A percentile compares a stretch with the other conserved stretches of the same genome.
Conservation (phyloP, 2,113 vertebrate species). For the Pyxicephalus adspersus region DNA sequence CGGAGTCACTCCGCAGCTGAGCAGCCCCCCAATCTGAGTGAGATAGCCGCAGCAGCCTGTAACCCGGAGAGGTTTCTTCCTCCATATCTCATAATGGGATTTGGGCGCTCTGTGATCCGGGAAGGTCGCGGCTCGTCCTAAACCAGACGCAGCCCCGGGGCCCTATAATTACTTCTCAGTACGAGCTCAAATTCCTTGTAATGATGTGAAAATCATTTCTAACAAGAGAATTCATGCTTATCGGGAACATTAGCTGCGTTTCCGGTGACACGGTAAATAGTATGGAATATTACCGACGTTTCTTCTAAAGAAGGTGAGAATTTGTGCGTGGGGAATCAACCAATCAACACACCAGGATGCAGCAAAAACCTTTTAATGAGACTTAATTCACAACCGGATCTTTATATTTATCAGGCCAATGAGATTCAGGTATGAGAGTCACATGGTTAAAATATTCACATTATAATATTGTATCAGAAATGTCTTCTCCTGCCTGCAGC, state of each 20-base stretch:
- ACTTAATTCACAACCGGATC: no score
- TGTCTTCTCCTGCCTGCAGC: no score
- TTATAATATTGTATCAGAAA: no score
- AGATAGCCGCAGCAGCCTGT: neutral
- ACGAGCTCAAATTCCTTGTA: neutral
- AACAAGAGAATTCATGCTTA: conserved; percentile 8
- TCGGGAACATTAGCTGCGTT: neutral
- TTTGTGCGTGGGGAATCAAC: no score
- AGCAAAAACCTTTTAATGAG: no score
- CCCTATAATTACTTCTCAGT: conserved; percentile 24
- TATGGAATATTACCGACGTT: neutral
- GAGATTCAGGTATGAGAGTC: no score
- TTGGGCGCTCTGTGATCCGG: neutral
- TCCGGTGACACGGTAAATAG: neutral
- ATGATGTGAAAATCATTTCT: conserved; percentile 26
- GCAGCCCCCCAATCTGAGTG: neutral
- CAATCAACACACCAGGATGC: no score
- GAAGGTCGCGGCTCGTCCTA: conserved; percentile 1
- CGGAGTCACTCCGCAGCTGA: neutral
- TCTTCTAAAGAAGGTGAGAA: no score
- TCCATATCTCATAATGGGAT: conserved; percentile 23
- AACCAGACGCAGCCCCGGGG: neutral
- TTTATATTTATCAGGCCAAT: no score
- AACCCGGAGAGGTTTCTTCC: conserved; percentile 25
- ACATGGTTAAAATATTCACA: no score